Evolutionary conservation across 2,113 vertebrate species (phyloP), one percentile per base, ranked within the genome.

Genomic region (Nannospalax galili): DNA sequence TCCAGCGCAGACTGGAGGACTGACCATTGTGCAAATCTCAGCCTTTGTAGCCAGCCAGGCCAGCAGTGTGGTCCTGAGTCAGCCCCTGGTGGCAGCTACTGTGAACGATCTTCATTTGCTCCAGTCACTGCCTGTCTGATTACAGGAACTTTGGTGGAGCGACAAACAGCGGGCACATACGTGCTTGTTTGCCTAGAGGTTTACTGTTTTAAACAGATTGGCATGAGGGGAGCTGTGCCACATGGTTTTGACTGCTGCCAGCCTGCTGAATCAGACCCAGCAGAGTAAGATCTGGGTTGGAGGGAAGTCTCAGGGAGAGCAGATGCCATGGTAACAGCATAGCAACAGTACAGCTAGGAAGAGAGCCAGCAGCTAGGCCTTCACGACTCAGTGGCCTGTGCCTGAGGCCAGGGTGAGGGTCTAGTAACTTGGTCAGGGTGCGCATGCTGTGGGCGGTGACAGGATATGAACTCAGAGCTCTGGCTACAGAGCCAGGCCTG

Each of bases 191-290:
- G 64, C 32, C 82, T 69, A 52, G 82, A 82, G 64, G 64, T 35
- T 67, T 85, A 69, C 82, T 69, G 82, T 85, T 52, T 85, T 35
- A 65, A 84, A 45, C 82, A 84, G 62, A 84, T 32, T 84, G 64
- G 42, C 30, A 3, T 42, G 60, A 16, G 80, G 17, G 40, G 48
- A 22, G 64, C 64, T 67, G 2, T 65, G 82, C 82, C 30, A 7
- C 60, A 48, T 69, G 64, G 62, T 8, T 48, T 17, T 48, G 42
- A 65, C 82, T 48, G 40, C 82, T 48, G 62, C 35, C 62, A 67
- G 64, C 64, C 81, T 35, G 80, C 56, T 2, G 80, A 42, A 20
- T 82, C 80, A 32, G 62, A 84, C 40, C 62, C 45, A 30, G 35
- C 26, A 67, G 60, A 62, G 82, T 26, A 52, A 85, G 65, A 52